These are phyloP conservation scores for Mesocricetus auratus DNA, from an alignment of 2,113 vertebrate species.

Conservation along the genomic window DNA sequence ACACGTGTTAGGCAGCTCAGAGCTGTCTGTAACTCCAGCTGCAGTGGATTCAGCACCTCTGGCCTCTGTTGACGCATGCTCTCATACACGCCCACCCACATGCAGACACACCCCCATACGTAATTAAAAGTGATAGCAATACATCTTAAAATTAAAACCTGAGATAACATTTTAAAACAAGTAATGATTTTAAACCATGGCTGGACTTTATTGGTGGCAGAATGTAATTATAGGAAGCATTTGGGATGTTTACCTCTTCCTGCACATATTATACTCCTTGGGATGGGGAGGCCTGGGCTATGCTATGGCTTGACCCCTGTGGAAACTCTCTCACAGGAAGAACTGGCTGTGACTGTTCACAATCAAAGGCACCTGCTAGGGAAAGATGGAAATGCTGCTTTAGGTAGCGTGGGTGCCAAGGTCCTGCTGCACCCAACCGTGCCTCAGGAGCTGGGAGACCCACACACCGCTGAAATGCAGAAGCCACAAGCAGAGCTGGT, in stretches of 20 bases:
- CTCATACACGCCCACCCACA: too few species aligned
- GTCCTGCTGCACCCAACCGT: conserved; percentile 86
- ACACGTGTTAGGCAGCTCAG: too few species aligned
- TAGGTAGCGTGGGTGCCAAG: conserved; percentile 87
- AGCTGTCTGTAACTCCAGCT: background rate
- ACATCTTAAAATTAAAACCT: background rate
- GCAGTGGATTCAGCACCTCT: background rate
- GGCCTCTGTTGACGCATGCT: background rate
- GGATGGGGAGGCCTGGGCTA: background rate
- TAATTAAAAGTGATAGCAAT: background rate
- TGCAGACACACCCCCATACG: background rate
- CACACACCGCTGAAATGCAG: conserved; percentile 83
- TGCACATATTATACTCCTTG: background rate
- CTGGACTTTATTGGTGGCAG: background rate
- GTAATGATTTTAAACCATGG: background rate
- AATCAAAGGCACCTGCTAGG: conserved; percentile 87
- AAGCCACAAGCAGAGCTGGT: background rate
- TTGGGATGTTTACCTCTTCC: background rate
- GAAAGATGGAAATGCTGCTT: conserved; percentile 84
- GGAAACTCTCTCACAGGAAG: conserved; percentile 67
- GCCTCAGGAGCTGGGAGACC: conserved; percentile 85
- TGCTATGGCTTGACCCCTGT: background rate
- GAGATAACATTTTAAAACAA: background rate
- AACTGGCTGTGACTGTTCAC: conserved; percentile 74
- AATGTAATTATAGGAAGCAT: background rate